These are phyloP conservation scores for Ciconia maguari DNA, from an alignment of 2,113 vertebrate species.

Conservation along the genomic window DNA sequence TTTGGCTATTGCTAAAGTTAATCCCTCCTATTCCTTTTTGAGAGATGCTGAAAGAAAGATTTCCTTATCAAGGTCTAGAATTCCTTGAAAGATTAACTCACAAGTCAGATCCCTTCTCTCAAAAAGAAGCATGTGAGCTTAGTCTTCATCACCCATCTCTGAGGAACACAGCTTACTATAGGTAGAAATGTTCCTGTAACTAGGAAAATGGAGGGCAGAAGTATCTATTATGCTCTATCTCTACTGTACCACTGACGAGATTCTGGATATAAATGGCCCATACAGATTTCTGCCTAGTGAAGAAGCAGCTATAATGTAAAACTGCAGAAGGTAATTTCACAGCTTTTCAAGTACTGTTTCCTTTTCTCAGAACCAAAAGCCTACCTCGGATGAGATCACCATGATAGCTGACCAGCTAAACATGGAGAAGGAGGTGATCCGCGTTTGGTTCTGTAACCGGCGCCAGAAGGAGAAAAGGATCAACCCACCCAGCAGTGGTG, in stretches of 20 bases:
- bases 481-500: constrained; percentile 94
- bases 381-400: constrained; percentile 99
- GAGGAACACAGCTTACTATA: not conserved
- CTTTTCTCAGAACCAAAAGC: constrained; percentile 95
- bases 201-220: not conserved
- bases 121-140: not conserved
- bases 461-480: constrained; percentile 99
- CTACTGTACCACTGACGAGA: not conserved
- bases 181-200: not conserved
- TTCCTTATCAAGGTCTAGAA: not conserved
- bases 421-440: constrained; percentile 99
- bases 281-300: not conserved
- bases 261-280: not conserved
- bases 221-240: not conserved
- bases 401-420: constrained; percentile 99
- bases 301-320: not conserved
- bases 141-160: not conserved
- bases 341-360: not conserved
- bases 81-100: not conserved
- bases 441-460: constrained; percentile 99
- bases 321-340: not conserved
- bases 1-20: not conserved
- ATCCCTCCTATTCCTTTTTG: not conserved
- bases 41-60: not conserved
- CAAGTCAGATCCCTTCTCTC: not conserved